Percentiles rank a stretch among this genome's conserved stretches.
Conservation (phyloP, 2,113 vertebrate species). For the Onychorhynchus coronatus region DNA sequence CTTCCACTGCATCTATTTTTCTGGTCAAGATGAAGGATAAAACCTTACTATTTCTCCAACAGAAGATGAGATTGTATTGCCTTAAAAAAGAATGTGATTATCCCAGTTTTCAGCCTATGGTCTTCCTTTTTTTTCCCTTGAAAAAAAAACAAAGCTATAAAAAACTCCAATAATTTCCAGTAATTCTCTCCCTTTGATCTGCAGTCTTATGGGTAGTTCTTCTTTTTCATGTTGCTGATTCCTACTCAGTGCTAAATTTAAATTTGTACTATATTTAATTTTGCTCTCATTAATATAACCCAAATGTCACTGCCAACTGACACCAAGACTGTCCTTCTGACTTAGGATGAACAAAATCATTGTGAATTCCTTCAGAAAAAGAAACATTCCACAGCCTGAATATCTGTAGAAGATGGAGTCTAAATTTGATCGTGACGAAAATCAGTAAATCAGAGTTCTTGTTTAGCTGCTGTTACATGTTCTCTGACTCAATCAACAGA, state of each 20-base stretch:
- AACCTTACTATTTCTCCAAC: not conserved
- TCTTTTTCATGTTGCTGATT: not conserved
- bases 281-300: not conserved
- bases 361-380: not conserved
- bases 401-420: not conserved
- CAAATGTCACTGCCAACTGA: not conserved
- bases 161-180: not conserved
- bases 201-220: not conserved
- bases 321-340: not conserved
- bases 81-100: not conserved
- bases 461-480: not conserved
- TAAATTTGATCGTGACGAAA: not conserved
- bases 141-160: not conserved
- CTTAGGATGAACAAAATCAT: not conserved
- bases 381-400: not conserved
- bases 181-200: not conserved
- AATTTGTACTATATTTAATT: not conserved
- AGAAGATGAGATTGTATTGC: not conserved
- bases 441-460: slow-evolving; percentile 1
- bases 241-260: not conserved
- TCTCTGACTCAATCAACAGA: not conserved
- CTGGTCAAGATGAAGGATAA: not conserved
- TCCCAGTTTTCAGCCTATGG: not conserved
- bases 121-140: not conserved
- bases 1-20: not conserved